Percentiles rank a stretch among this genome's conserved stretches.
These are phyloP conservation scores for Falco rusticolus DNA, from an alignment of 2,797 vertebrate species.

Conservation along the genomic window DNA sequence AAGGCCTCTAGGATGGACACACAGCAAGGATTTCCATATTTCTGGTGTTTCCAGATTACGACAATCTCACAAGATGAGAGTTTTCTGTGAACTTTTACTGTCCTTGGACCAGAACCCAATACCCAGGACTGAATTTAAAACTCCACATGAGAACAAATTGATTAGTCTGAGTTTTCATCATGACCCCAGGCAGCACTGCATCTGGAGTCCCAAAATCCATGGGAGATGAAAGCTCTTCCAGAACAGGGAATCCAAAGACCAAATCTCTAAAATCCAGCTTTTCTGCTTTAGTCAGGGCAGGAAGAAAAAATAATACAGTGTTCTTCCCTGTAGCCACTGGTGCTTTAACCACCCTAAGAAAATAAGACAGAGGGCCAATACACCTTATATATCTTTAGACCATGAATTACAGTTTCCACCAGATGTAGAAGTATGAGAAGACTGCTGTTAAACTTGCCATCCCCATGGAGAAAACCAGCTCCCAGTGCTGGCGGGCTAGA, in stretches of 20 bases:
- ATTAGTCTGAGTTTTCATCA: not conserved
- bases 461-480: not conserved
- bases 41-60: not conserved
- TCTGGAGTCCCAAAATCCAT: not conserved
- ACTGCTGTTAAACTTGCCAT: not conserved
- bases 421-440: not conserved
- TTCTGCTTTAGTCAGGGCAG: not conserved
- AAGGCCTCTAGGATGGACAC: not conserved
- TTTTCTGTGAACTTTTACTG: not conserved
- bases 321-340: not conserved
- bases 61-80: not conserved
- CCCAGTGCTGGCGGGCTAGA: not conserved
- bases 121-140: not conserved
- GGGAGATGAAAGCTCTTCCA: not conserved
- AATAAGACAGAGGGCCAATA: not conserved
- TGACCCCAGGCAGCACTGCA: rapidly evolving
- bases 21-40: not conserved
- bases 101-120: not conserved
- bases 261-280: not conserved
- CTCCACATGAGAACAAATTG: not conserved
- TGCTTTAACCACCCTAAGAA: not conserved
- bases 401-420: not conserved
- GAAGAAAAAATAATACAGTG: not conserved
- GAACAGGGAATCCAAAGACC: not conserved
- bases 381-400: not conserved